A percentile compares a stretch with the other conserved stretches of the same genome.
phyloP scores from a whole-genome alignment of 2,888 invertebrate species.

The Conomelus anceps region DNA sequence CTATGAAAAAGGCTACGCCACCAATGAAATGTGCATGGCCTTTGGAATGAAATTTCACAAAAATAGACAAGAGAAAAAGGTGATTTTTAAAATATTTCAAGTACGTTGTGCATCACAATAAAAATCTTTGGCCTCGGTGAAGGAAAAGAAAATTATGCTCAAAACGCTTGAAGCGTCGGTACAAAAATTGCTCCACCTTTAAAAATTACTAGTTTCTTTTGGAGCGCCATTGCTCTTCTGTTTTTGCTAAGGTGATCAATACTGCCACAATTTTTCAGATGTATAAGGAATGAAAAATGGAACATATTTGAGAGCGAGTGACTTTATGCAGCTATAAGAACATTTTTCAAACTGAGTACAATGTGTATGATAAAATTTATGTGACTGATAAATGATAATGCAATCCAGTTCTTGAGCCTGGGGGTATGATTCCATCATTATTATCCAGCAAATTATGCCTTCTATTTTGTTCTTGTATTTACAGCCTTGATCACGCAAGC shows the following conservation, averaged over 20 bases:
- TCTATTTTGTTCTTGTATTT: neutral
- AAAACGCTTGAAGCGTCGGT: neutral
- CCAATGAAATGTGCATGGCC: too few relatives aligned
- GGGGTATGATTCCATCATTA: neutral
- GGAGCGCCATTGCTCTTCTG: neutral
- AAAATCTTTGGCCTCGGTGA: neutral
- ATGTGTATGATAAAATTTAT: too few relatives aligned
- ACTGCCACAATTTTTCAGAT: neutral
- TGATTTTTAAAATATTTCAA: neutral
- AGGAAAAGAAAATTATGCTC: neutral
- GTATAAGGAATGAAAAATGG: neutral
- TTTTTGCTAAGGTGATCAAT: neutral
- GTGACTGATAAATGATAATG: neutral
- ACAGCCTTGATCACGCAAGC: neutral
- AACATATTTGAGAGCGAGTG: neutral
- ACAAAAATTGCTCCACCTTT: neutral
- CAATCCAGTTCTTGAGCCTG: neutral
- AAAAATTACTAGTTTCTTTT: neutral
- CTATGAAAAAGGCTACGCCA: too few relatives aligned
- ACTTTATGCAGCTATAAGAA: neutral
- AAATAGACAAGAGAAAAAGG: neutral
- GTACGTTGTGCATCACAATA: neutral
- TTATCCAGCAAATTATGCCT: neutral
- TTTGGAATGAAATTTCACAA: too few relatives aligned
- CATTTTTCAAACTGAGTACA: too few relatives aligned